Base-by-base conservation (phyloP, 2,888 invertebrate genomes). In the Cyaniris semiargus region DNA sequence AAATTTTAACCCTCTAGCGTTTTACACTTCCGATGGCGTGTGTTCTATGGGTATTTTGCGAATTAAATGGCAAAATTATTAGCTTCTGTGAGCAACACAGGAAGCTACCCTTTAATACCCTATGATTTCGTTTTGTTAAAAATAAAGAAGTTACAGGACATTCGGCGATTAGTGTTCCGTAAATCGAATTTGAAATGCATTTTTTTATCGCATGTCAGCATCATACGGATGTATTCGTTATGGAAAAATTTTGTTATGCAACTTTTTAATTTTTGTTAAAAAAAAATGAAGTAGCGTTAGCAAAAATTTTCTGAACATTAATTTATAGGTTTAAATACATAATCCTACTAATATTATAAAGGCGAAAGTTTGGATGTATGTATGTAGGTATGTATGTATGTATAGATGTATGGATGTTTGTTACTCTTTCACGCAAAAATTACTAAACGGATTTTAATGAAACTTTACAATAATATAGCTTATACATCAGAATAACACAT, bases 121-220 rank as follows among this genome's bases (percentile, higher is more conserved):
- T 27, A 74, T 31, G 44, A 72, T 72, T 23, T 44, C 1, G 27
- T 53, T 53, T 3, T 27, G 27, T 23, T 48, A 21, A 53, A 71
- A 38, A n/a, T n/a, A 18, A 21, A 31, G 71, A 38, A 5, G 6
- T 71, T 34, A 60, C 31, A 27, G 34, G 6, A 18, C 38, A 71
- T 71, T 38, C 71, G 71, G n/a, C 38, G 4, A 21, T 71, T 71
- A 38, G 86, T 83, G 82, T 85, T 84, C 1, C 38, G 21, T 38
- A 71, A 84, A 1, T 66, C 27, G 27, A 66, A 15, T 31, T 27
- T 66, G 23, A 66, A 66, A 15, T 66, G 15, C 18, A 21, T 66
- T 66, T 4, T 4, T 66, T 58, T 56, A 21, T 58, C 10, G 58
- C 8, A 21, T 21, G 3, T 21, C 58, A 8, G 58, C 58, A 21